Evolutionary conservation across 2,797 vertebrate genomes (phyloP), one percentile per base, ranked within the genome.

Genomic region (Hyperoplus immaculatus): DNA sequence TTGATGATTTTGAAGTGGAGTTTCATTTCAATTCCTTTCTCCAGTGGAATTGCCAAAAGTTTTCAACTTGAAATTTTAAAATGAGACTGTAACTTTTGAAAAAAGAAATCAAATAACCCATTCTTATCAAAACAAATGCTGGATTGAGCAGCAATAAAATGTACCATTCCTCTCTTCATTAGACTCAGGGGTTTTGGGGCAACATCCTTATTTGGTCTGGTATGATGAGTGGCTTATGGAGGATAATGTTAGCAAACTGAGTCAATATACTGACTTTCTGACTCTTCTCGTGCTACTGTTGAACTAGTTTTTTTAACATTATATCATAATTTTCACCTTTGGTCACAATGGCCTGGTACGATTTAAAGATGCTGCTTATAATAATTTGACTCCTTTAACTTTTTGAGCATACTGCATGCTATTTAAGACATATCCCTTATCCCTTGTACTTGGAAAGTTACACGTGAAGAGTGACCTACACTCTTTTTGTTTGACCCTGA

Each of bases 391-490:
- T 8, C 3, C 39, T 14, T 59, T 11, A 38, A 7, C 14, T 36
- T 70, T 58, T 47, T 41, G 16, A 46, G 15, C 60, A 38, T 16
- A 8, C 42, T 8, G 2, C 9, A 29, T 13, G 21, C 42, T 43
- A 5, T 36, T 54, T 59, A 0, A 55, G 42, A 72, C 56, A 58
- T 42, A 36, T 13, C 61, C 29, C 29, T 81, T 75, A 75, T 73
- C 77, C 72, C 68, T 67, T 43, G 54, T 54, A 72, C 69, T 62
- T 69, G 59, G 38, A 55, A 56, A 69, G 74, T 88, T 83, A 85
- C 82, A 87, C 83, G 54, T 73, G 67, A 75, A 63, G 47, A 41
- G 21, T 84, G 89, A 91, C 88, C 84, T 86, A 38, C 47, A 53
- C 81, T 81, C 86, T 87, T 81, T 53, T 47, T 2, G 59, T 62